Percentiles rank a stretch among this genome's conserved stretches.
Evolutionary conservation across 2,797 vertebrate species (phyloP).

Genomic region (Sebastes itinus): DNA sequence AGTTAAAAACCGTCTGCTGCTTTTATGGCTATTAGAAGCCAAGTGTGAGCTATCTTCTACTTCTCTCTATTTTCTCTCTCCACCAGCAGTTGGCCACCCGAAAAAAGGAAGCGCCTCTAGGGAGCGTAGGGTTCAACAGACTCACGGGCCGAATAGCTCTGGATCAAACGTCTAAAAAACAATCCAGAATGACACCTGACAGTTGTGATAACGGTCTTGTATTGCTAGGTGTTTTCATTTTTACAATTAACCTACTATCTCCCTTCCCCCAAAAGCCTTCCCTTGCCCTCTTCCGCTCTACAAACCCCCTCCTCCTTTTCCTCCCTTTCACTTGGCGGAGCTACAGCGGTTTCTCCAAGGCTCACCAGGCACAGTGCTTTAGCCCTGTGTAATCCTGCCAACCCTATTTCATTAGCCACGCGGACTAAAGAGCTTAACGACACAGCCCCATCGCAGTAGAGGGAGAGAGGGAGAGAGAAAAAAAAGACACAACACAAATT

Average conservation of each 20-base stretch:
- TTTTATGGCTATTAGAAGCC: slow-evolving; percentile 82
- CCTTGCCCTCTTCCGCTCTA: slow-evolving; percentile 46
- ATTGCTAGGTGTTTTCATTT: slow-evolving; percentile 49
- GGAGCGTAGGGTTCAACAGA: slow-evolving; percentile 50
- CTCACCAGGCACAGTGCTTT: slow-evolving; percentile 83
- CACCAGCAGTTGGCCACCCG: slow-evolving; percentile 68
- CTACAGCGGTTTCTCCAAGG: slow-evolving; percentile 76
- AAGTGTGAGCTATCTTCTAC: slow-evolving; percentile 78
- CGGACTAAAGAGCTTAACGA: slow-evolving; percentile 86
- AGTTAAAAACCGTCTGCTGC: slow-evolving; percentile 85
- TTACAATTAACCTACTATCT: slow-evolving; percentile 48
- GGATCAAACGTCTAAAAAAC: slow-evolving; percentile 44
- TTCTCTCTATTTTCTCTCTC: slow-evolving; percentile 63
- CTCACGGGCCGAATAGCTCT: slow-evolving; percentile 37
- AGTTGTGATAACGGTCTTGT: slow-evolving; percentile 38
- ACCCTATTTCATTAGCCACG: slow-evolving; percentile 85
- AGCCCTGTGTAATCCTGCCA: slow-evolving; percentile 85
- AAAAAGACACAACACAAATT: slow-evolving; percentile 77
- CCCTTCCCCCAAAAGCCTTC: slow-evolving; percentile 30
- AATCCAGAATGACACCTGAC: slow-evolving; percentile 44
- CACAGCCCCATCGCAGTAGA: slow-evolving; percentile 73
- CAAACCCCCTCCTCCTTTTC: slow-evolving; percentile 56
- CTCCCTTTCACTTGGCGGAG: slow-evolving; percentile 71
- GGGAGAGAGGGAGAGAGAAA: slow-evolving; percentile 37
- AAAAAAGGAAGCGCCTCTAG: slow-evolving; percentile 64